Evolutionary conservation across 2,797 vertebrate genomes (phyloP).

Genomic region (Coreius guichenoti): DNA sequence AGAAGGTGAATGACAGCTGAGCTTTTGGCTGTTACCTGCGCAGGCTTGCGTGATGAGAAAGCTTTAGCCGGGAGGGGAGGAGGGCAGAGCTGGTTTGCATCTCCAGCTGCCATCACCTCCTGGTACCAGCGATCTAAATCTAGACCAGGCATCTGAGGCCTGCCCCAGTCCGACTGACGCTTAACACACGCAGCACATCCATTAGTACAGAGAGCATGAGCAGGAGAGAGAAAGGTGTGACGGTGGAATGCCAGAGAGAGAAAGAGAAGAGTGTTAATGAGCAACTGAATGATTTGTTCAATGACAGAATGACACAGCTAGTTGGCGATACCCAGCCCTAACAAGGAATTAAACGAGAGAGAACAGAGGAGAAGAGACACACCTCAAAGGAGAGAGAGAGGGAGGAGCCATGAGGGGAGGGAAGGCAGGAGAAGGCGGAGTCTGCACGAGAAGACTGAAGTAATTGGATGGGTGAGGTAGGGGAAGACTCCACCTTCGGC

Average conservation of each 20-base stretch:
- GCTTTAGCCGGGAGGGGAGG: constrained; percentile 86
- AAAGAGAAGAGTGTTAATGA: constrained; percentile 67
- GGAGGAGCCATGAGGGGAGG: constrained; percentile 81
- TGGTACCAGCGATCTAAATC: constrained; percentile 94
- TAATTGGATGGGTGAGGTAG: constrained; percentile 75
- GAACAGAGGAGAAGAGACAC: constrained; percentile 68
- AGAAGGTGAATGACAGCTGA: constrained; percentile 18
- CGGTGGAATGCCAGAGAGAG: constrained; percentile 47
- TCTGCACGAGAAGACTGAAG: constrained; percentile 69
- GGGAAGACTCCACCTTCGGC: constrained; percentile 79
- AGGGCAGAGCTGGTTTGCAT: constrained; percentile 79
- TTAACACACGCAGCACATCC: constrained; percentile 54
- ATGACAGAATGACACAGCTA: constrained; percentile 14
- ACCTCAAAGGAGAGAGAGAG: constrained; percentile 85
- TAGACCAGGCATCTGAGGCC: constrained; percentile 76
- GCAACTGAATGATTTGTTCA: constrained; percentile 38
- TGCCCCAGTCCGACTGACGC: constrained; percentile 69
- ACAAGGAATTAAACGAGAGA: neutral
- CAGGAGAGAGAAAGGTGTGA: constrained; percentile 4
- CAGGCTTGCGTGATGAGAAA: constrained; percentile 78
- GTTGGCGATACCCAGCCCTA: neutral
- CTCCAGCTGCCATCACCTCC: constrained; percentile 85
- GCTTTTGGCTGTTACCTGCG: constrained; percentile 83
- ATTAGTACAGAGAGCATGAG: constrained; percentile 30
- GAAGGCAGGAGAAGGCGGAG: constrained; percentile 74